Evolutionary conservation across 1,140 invertebrate species (phyloP), one percentile per base, ranked within the genome.

Genomic region (Solenopsis invicta): DNA sequence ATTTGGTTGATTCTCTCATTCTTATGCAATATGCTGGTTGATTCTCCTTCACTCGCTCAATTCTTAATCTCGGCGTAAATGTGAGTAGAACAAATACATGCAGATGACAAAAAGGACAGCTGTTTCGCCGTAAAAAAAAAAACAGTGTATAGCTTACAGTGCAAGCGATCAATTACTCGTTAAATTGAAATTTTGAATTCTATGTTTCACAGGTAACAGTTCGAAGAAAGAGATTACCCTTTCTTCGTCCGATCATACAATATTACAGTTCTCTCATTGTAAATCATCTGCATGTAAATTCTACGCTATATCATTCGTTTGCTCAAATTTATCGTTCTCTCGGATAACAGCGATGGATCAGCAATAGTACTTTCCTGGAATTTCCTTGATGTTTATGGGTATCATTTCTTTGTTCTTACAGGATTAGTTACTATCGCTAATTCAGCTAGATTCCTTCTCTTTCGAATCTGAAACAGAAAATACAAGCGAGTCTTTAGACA

Each of bases 391-490:
- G 75, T 85, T 90, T 74, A 34, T 48, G 67, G 74, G 29, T 86
- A 80, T 76, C 82, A 59, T 62, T 90, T 87, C 71, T 69, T 86
- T 71, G 59, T 77, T 59, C 67, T 59, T 69, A 87, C 59, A 64
- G 45, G 75, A 88, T 91, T 87, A 89, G 52, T 75, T 89, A 72
- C 50, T 54, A 69, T 81, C 76, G 84, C 67, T 78, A 89, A 94
- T 96, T 96, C 95, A 96, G 92, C 95, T 95, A 76, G 95, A 96
- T 90, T 95, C 95, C 78, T 96, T 96, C 78, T 95, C 95, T 91
- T 96, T 96, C 52, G 95, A 95, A 92, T 95, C 95, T 96, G 91
- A 77, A 95, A 93, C 67, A 92, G 54, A 1, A 80, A 85, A 64
- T 52, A 66, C n/a, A 16, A 37, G 8, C 37, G 6, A 61, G 4